Percentiles rank a stretch among this genome's conserved stretches.
These are phyloP conservation scores for Antrozous pallidus DNA, from an alignment of 2,797 vertebrate genomes.

Conservation along the genomic window DNA sequence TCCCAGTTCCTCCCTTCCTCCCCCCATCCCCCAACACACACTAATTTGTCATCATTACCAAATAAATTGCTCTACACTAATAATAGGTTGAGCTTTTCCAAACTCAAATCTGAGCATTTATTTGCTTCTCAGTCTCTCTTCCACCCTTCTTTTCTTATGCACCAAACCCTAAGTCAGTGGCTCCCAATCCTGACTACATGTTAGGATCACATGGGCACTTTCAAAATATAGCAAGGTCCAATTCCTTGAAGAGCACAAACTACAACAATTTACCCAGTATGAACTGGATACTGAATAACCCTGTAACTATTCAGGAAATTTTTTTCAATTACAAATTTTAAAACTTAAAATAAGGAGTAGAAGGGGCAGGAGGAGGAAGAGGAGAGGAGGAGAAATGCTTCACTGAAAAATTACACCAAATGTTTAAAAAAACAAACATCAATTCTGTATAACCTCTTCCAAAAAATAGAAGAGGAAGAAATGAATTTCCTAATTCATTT, in stretches of 20 bases:
- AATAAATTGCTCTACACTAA: background rate
- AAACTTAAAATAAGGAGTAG: background rate
- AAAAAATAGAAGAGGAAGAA: background rate
- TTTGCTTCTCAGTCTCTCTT: background rate
- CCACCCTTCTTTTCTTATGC: background rate
- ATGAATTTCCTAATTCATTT: background rate
- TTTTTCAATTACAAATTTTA: background rate
- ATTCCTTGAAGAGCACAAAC: background rate
- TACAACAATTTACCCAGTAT: background rate
- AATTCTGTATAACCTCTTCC: background rate
- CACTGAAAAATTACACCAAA: background rate
- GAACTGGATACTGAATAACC: background rate
- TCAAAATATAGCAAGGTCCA: background rate
- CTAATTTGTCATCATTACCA: background rate
- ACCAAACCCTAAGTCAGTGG: background rate
- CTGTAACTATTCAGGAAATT: background rate
- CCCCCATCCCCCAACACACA: background rate
- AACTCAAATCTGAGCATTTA: background rate
- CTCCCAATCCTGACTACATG: background rate
- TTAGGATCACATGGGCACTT: background rate
- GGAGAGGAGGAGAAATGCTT: background rate
- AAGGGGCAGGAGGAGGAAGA: too few species aligned
- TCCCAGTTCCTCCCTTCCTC: background rate
- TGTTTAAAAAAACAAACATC: conserved; percentile 22
- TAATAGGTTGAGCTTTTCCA: background rate